Percentiles rank a stretch among this genome's conserved stretches.
These are phyloP conservation scores for Cossypha heuglini DNA, from an alignment of 2,797 vertebrate genomes.

Conservation along the genomic window DNA sequence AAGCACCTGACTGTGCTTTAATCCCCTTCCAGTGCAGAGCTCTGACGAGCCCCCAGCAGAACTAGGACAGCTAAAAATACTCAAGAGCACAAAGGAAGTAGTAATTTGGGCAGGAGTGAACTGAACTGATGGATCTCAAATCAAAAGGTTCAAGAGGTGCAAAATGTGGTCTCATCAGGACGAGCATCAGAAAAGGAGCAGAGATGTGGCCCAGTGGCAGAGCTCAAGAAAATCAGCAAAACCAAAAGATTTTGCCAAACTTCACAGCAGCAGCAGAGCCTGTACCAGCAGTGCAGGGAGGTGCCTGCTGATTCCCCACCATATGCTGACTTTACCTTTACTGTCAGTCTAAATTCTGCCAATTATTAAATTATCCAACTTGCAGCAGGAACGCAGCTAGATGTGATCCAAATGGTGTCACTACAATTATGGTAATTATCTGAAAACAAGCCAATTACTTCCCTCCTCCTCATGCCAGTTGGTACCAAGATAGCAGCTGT, in stretches of 20 bases:
- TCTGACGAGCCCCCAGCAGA: neutral
- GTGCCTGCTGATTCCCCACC: slow-evolving; percentile 2
- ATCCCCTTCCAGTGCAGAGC: slow-evolving; percentile 14
- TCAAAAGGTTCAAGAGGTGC: neutral
- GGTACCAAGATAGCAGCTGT: slow-evolving; percentile 67
- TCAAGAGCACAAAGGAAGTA: neutral
- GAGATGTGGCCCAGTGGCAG: neutral
- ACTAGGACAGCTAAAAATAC: slow-evolving; percentile 63
- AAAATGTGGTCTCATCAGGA: neutral
- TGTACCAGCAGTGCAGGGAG: neutral
- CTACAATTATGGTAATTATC: slow-evolving; percentile 69
- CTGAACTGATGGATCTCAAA: neutral
- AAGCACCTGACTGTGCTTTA: slow-evolving; percentile 36
- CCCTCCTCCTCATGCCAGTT: slow-evolving; percentile 52
- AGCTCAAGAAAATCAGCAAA: neutral
- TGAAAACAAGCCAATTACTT: slow-evolving; percentile 70
- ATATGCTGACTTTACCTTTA: slow-evolving; percentile 57
- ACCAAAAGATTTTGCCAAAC: neutral
- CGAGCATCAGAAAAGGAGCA: neutral
- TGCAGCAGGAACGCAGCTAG: slow-evolving; percentile 51
- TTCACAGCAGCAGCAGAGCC: neutral
- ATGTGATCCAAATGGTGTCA: slow-evolving; percentile 69
- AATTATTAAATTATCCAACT: slow-evolving; percentile 64
- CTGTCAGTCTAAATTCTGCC: slow-evolving; percentile 62
- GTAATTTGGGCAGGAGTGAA: neutral